Evolutionary conservation across 2,888 invertebrate species (phyloP), one percentile per base, ranked within the genome.

Genomic region (Chymomyza amoena): DNA sequence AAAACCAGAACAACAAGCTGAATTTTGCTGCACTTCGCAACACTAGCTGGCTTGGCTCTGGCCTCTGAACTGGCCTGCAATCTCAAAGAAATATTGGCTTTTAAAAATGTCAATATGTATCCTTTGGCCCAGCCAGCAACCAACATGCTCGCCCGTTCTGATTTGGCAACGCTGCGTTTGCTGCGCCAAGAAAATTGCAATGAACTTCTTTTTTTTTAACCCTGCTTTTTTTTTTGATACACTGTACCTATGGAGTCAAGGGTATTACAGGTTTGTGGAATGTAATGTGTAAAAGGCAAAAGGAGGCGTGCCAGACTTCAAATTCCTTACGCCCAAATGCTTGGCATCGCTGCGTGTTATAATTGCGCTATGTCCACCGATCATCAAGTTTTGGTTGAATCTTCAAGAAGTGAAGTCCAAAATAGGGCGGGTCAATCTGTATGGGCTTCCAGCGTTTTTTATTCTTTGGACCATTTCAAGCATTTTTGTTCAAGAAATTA

Each of bases 81-180:
- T 68, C 68, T 50, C 39, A 51, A 63, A 69, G 74, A 87, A 76
- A 85, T 81, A 84, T 86, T 86, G 88, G 79, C 86, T 86, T 84
- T 88, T 84, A 84, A 84, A 86, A 84, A 84, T 79, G 88, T 84
- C 84, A 84, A 84, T 87, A 86, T 83, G 65, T 60, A 51, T 63
- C 25, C 54, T 36, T 54, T 62, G 73, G 60, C 67, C 70, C 70
- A 76, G 73, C 70, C 64, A 61, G 71, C 13, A 57, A 36, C 36
- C 54, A 61, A 59, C 57, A 25, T 50, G 65, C 50, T 54, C 54
- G 16, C 69, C 39, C 39, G 39, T 45, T 63, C 73, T 73, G 76
- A 76, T 76, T 76, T 77, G 75, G 73, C 81, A 82, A 69, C 36
- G 56, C 32, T 54, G 32, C 61, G 60, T 64, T 69, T 77, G 77